These are phyloP conservation scores for Apistogramma diplotaenia DNA, from an alignment of 2,113 vertebrate genomes.

Conservation along the genomic window DNA sequence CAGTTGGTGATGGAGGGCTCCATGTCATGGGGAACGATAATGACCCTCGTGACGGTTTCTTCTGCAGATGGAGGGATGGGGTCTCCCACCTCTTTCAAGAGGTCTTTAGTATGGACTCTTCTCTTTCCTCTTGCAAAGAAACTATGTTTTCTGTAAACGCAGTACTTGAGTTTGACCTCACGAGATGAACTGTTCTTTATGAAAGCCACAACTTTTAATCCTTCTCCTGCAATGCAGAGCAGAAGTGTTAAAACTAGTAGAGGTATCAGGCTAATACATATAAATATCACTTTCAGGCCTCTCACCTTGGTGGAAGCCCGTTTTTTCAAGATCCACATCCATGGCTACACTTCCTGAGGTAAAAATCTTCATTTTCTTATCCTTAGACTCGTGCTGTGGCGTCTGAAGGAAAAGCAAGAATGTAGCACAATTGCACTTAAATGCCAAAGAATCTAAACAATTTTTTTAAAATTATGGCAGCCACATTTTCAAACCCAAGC, in stretches of 20 bases:
- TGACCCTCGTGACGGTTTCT: constrained; percentile 34
- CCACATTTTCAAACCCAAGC: background rate
- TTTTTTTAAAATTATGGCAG: background rate
- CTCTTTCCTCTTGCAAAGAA: constrained; percentile 58
- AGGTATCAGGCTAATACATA: background rate
- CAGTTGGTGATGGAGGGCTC: constrained; percentile 66
- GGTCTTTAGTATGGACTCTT: constrained; percentile 33
- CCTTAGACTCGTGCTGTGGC: constrained; percentile 62
- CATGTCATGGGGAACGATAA: constrained; percentile 47
- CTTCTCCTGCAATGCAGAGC: constrained; percentile 50
- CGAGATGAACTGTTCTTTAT: constrained; percentile 71
- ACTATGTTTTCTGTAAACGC: constrained; percentile 69
- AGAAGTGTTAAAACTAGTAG: background rate
- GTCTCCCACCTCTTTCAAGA: constrained; percentile 67
- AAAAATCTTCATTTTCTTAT: constrained; percentile 68
- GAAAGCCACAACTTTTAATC: constrained; percentile 53
- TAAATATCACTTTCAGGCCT: background rate
- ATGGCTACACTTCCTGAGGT: constrained; percentile 67
- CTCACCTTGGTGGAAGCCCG: constrained; percentile 61
- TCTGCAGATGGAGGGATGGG: constrained; percentile 49
- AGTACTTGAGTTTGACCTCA: constrained; percentile 70
- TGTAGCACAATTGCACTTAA: background rate
- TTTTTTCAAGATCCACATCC: constrained; percentile 68
- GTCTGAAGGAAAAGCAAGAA: constrained; percentile 38
- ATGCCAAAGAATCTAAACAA: too few species aligned